These are phyloP conservation scores for Epizoanthus ramosus DNA, from an alignment of 92 coral and sea anemone species.

Conservation along the genomic window DNA sequence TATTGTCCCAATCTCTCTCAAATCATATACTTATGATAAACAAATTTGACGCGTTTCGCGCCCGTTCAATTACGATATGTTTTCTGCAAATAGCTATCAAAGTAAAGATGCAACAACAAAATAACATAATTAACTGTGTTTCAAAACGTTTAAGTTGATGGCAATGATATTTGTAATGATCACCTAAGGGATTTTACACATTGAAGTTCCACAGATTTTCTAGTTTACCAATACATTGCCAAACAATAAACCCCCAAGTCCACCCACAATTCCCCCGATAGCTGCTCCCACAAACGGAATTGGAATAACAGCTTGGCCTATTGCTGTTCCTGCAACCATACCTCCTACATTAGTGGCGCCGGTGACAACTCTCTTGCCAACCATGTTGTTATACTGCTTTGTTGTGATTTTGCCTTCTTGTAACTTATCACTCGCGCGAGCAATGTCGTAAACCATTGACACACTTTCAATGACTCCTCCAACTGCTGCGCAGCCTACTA, in stretches of 20 bases:
- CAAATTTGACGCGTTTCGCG: too few species aligned
- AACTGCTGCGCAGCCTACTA: slow-evolving; percentile 2
- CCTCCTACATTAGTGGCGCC: slow-evolving; percentile 11
- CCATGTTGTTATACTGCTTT: background rate
- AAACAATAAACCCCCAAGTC: background rate
- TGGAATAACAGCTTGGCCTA: slow-evolving; percentile 36
- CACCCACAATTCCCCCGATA: slow-evolving; percentile 23
- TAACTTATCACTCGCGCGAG: background rate
- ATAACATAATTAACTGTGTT: too few species aligned
- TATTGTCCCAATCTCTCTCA: too few species aligned
- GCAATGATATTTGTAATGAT: too few species aligned
- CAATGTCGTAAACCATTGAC: background rate
- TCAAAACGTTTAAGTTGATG: too few species aligned
- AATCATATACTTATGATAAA: too few species aligned
- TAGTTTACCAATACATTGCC: background rate
- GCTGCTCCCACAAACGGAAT: slow-evolving; percentile 16
- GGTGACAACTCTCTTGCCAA: slow-evolving; percentile 8
- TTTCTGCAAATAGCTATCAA: too few species aligned
- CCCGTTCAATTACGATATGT: too few species aligned
- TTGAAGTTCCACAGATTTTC: background rate
- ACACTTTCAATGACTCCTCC: background rate
- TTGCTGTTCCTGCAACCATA: background rate
- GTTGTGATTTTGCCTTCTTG: background rate
- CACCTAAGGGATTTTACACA: too few species aligned
- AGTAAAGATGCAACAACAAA: too few species aligned